Percentiles rank a stretch among this genome's conserved stretches.
Conservation (phyloP, 2,797 vertebrate genomes). For the Myotis daubentonii region DNA sequence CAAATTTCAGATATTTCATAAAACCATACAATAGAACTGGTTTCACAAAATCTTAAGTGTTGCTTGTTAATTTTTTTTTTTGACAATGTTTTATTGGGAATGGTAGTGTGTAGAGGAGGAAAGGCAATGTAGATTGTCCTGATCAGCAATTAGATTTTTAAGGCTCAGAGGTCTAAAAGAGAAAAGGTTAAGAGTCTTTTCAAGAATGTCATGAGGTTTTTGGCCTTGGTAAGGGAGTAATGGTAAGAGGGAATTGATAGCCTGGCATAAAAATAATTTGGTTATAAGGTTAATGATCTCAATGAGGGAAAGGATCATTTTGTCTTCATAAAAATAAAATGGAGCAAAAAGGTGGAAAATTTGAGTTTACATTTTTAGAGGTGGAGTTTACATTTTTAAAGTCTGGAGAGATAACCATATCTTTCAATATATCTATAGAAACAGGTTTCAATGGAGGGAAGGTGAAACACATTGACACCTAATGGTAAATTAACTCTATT, state of each 20-base stretch:
- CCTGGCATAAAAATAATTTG: neutral
- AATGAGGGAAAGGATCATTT: neutral
- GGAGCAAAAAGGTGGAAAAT: neutral
- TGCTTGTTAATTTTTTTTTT: neutral
- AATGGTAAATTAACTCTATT: neutral
- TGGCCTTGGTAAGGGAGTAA: neutral
- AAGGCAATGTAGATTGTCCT: neutral
- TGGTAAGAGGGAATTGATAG: neutral
- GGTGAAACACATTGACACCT: neutral
- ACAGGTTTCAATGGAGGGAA: neutral
- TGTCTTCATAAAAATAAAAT: neutral
- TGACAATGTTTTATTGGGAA: neutral
- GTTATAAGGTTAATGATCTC: neutral
- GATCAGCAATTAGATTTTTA: neutral
- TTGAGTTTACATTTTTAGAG: neutral
- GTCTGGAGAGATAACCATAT: neutral
- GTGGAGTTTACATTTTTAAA: neutral
- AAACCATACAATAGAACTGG: neutral
- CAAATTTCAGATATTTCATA: neutral
- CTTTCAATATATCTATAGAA: neutral
- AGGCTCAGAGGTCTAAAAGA: neutral
- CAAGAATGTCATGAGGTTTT: neutral
- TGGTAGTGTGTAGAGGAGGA: neutral
- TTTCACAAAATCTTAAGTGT: neutral
- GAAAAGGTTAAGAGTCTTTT: neutral